These are phyloP conservation scores for Melozone crissalis DNA, from an alignment of 2,113 vertebrate genomes.

Conservation along the genomic window DNA sequence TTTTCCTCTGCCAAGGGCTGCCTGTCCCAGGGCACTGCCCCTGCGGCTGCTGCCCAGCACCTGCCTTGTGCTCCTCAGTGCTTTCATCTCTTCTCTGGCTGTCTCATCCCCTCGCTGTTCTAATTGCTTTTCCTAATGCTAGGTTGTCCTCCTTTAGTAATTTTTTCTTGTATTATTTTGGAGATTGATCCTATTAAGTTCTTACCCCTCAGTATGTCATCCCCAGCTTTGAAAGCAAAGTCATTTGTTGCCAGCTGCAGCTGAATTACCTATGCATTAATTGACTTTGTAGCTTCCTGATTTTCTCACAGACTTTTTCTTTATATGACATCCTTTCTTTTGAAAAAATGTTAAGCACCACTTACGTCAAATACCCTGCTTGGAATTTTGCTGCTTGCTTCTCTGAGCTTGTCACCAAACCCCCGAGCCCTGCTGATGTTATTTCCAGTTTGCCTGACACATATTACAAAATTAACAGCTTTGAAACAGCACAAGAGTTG, in stretches of 20 bases:
- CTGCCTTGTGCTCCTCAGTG: neutral
- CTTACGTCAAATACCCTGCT: neutral
- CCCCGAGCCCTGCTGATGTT: neutral
- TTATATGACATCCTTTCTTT: neutral
- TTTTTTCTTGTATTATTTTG: constrained; percentile 37
- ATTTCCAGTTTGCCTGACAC: neutral
- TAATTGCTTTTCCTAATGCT: constrained; percentile 14
- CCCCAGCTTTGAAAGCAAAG: constrained; percentile 20
- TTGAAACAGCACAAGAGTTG: neutral
- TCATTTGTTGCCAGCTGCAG: constrained; percentile 3
- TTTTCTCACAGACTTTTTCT: neutral
- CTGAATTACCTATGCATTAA: constrained; percentile 27
- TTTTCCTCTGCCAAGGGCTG: neutral
- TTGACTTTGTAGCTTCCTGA: constrained; percentile 20
- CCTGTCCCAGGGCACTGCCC: neutral
- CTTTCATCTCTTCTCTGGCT: neutral
- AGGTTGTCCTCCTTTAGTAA: neutral
- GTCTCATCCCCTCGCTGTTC: neutral
- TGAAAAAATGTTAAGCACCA: neutral
- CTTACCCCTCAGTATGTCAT: neutral
- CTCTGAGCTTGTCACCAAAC: neutral
- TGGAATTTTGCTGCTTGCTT: constrained; percentile 4
- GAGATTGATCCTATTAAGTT: constrained; percentile 57
- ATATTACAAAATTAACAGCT: neutral
- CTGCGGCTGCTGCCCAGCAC: neutral